Percentiles rank a stretch among this genome's conserved stretches.
Conservation (phyloP, 2,888 invertebrate species). For the Leucophenga montana region DNA sequence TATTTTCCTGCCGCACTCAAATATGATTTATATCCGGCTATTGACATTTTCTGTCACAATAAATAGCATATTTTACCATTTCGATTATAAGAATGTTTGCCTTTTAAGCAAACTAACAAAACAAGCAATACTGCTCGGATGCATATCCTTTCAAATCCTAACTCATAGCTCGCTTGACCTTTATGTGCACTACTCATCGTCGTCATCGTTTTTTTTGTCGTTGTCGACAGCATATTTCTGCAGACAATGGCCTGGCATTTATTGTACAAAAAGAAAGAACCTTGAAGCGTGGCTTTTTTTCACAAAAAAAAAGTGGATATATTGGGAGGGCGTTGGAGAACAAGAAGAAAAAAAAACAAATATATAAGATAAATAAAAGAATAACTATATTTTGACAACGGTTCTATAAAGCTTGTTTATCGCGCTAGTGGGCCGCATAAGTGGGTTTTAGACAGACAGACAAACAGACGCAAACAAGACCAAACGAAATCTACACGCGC, state of each 20-base stretch:
- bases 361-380: constrained; percentile 43
- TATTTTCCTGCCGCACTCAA: too few species aligned
- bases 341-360: constrained; percentile 36
- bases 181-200: neutral
- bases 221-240: constrained; percentile 40
- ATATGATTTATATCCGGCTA: too few species aligned
- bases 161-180: neutral
- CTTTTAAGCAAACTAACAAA: too few species aligned
- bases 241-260: constrained; percentile 39
- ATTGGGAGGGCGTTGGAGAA: constrained; percentile 38
- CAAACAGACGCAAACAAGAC: neutral
- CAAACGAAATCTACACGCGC: neutral
- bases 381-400: constrained; percentile 41
- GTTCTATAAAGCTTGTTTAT: constrained; percentile 45
- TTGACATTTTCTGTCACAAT: too few species aligned
- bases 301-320: constrained; percentile 39
- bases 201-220: neutral
- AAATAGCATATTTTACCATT: too few species aligned
- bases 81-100: too few species aligned
- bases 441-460: constrained; percentile 29
- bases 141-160: too few species aligned
- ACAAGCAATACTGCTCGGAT: too few species aligned
- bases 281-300: constrained; percentile 55
- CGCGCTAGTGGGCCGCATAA: constrained; percentile 32
- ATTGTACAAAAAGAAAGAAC: constrained; percentile 32